A percentile compares a stretch with the other conserved stretches of the same genome.
Conservation (phyloP, 2,888 invertebrate genomes). For the Rhamphomyia laevipes region DNA sequence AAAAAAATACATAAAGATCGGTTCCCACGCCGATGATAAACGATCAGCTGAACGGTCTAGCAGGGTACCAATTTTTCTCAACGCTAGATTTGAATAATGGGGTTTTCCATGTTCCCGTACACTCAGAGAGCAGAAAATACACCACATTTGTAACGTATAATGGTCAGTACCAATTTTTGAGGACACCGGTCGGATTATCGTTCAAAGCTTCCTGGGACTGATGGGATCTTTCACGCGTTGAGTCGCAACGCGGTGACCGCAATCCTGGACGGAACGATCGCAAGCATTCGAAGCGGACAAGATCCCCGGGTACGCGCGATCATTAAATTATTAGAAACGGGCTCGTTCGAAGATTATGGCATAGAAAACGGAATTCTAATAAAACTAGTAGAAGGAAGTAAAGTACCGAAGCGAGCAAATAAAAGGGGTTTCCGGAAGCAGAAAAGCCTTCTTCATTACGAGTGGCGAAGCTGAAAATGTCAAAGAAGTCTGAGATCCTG, state of each 20-base stretch:
- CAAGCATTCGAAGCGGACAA: no score
- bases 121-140: slow-evolving; percentile 10
- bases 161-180: slow-evolving; percentile 13
- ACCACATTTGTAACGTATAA: slow-evolving; percentile 13
- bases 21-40: slow-evolving; percentile 12
- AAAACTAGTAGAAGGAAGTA: no score
- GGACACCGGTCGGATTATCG: slow-evolving; percentile 1
- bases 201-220: not conserved
- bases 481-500: no score
- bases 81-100: slow-evolving; percentile 11
- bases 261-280: no score
- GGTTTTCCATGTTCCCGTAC: slow-evolving; percentile 15
- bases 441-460: no score
- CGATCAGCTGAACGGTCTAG: slow-evolving; percentile 13
- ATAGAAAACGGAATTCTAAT: no score
- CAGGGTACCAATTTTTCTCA: slow-evolving; percentile 8
- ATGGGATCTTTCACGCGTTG: not conserved
- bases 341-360: no score
- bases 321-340: no score
- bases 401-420: no score
- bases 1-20: not conserved
- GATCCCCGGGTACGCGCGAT: no score
- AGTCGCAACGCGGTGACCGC: not conserved
- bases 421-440: no score
- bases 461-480: no score